phyloP scores from a whole-genome alignment of 2,888 invertebrate species.

The Xylota segnis region DNA sequence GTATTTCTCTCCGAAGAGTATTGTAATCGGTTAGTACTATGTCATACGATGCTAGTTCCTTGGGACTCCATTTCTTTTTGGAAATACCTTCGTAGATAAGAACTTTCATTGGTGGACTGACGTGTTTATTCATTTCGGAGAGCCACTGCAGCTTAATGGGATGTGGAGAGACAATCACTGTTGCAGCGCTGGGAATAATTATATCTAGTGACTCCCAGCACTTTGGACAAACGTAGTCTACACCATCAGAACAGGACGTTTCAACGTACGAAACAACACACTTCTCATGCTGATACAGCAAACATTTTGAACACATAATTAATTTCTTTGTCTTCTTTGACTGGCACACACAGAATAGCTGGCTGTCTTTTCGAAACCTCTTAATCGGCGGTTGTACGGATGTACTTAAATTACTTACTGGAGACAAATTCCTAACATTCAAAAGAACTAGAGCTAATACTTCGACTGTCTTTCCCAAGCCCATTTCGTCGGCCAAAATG shows the following conservation, averaged over 20 bases:
- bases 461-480: constrained; percentile 92
- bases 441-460: constrained; percentile 88
- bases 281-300: constrained; percentile 87
- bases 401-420: constrained; percentile 42
- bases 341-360: constrained; percentile 43
- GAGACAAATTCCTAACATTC: constrained; percentile 83
- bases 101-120: constrained; percentile 84
- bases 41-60: constrained; percentile 87
- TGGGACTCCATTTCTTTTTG: constrained; percentile 85
- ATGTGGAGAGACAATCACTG: constrained; percentile 90
- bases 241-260: background rate
- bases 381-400: constrained; percentile 19
- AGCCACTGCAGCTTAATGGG: constrained; percentile 90
- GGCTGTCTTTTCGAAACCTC: constrained; percentile 8
- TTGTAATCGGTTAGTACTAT: constrained; percentile 90
- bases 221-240: constrained; percentile 87
- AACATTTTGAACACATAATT: constrained; percentile 87
- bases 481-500: constrained; percentile 93
- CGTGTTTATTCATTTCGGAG: constrained; percentile 88
- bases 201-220: constrained; percentile 85
- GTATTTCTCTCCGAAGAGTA: constrained; percentile 87
- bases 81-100: constrained; percentile 85
- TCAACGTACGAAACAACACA: constrained; percentile 86
- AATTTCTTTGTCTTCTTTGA: constrained; percentile 72
- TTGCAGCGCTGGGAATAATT: constrained; percentile 86